These are phyloP conservation scores for Muscicapa striata DNA, from an alignment of 2,797 vertebrate genomes.

Conservation along the genomic window DNA sequence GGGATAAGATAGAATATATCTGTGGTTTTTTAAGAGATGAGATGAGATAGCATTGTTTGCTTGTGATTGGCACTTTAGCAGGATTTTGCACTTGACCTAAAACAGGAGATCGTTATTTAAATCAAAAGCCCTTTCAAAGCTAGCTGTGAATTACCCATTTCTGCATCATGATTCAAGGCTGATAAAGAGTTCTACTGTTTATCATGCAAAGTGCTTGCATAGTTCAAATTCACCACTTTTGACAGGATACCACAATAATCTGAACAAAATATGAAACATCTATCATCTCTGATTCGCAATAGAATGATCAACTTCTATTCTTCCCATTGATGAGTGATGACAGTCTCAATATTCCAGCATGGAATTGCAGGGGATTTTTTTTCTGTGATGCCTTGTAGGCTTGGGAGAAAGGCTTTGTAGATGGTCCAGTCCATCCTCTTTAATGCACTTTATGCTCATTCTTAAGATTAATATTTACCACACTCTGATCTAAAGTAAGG, in stretches of 20 bases:
- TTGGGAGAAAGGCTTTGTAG: neutral
- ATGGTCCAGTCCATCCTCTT: neutral
- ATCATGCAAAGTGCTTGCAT: constrained; percentile 12
- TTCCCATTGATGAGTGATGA: neutral
- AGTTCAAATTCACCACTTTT: constrained; percentile 35
- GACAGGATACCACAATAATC: neutral
- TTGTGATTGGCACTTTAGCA: neutral
- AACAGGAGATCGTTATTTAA: neutral
- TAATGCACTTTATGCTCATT: neutral
- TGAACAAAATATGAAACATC: constrained; percentile 32
- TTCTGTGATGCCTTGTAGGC: neutral
- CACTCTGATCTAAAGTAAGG: neutral
- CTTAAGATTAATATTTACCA: neutral
- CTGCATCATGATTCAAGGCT: constrained; percentile 23
- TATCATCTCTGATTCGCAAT: neutral
- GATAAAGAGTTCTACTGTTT: constrained; percentile 10
- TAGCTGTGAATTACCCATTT: constrained; percentile 22
- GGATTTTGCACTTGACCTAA: constrained; percentile 34
- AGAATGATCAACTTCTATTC: constrained; percentile 14
- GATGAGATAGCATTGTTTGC: neutral
- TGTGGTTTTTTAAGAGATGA: neutral
- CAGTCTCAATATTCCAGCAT: neutral
- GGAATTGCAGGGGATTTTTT: neutral
- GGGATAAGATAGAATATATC: neutral
- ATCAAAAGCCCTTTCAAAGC: neutral